Evolutionary conservation across 1,140 invertebrate genomes (phyloP).

Genomic region (Elymnias hypermnestra): DNA sequence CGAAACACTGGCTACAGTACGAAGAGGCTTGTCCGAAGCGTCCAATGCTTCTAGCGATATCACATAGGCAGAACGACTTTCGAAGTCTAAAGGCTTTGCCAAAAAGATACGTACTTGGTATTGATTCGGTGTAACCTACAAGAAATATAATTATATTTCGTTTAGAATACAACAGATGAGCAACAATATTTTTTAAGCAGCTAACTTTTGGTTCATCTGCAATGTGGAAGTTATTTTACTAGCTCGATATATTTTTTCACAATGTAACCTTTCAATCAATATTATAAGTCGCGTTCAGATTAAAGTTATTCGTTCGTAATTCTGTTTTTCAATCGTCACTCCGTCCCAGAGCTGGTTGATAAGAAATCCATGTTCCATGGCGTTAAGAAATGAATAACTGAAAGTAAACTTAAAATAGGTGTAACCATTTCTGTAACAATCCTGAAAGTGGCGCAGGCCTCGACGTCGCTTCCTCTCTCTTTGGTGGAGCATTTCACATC

Average conservation of each 20-base stretch:
- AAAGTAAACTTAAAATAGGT: no score
- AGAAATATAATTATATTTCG: no score
- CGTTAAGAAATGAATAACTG: background rate
- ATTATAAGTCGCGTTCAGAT: no score
- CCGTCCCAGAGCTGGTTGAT: no score
- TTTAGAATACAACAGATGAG: no score
- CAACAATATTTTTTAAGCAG: no score
- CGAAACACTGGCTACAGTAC: constrained; percentile 82
- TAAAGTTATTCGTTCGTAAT: no score
- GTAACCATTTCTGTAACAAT: constrained; percentile 80
- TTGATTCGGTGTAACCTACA: constrained; percentile 80
- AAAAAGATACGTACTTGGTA: constrained; percentile 83
- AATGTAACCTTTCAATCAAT: no score
- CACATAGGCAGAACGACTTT: constrained; percentile 83
- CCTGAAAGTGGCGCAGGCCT: constrained; percentile 82
- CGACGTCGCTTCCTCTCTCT: constrained; percentile 75
- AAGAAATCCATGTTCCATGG: background rate
- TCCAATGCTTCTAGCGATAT: constrained; percentile 83
- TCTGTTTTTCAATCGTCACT: no score
- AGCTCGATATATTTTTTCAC: no score
- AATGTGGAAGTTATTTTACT: no score
- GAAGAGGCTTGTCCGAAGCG: constrained; percentile 77
- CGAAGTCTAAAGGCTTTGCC: constrained; percentile 82
- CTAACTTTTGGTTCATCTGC: no score
- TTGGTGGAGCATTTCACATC: constrained; percentile 79